Conservation (phyloP, 2,888 invertebrate genomes). For the Epicampocera succincta region DNA sequence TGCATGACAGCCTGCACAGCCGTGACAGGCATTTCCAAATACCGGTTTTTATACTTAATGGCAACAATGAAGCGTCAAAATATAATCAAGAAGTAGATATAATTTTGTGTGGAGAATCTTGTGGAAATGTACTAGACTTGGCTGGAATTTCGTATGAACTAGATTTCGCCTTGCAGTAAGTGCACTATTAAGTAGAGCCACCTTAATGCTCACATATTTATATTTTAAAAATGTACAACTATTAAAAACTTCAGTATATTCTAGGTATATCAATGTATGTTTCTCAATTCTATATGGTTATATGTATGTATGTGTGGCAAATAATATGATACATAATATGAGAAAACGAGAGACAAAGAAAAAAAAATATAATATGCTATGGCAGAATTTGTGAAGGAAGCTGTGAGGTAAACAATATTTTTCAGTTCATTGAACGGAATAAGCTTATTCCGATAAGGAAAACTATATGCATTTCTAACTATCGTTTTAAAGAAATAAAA, state of each 20-base stretch:
- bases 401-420: slow-evolving; percentile 80
- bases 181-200: too few relatives aligned
- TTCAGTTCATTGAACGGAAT: slow-evolving; percentile 80
- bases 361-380: slow-evolving; percentile 26
- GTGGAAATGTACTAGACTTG: too few relatives aligned
- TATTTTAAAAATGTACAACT: not conserved
- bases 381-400: slow-evolving; percentile 69
- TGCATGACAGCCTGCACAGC: too few relatives aligned
- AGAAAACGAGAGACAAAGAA: too few relatives aligned
- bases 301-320: not conserved
- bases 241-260: slow-evolving; percentile 9
- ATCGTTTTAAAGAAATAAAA: slow-evolving; percentile 63
- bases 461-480: slow-evolving; percentile 50
- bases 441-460: slow-evolving; percentile 79
- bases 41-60: too few relatives aligned
- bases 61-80: too few relatives aligned
- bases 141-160: too few relatives aligned
- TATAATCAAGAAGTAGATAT: too few relatives aligned
- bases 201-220: too few relatives aligned
- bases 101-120: too few relatives aligned
- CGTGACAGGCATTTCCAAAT: too few relatives aligned
- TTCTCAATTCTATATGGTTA: not conserved
- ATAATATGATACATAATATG: slow-evolving; percentile 9
- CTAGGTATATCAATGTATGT: not conserved
- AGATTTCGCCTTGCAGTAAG: too few relatives aligned